Evolutionary conservation across 2,888 invertebrate species (phyloP), one percentile per base, ranked within the genome.

Genomic region (Luperina testacea): DNA sequence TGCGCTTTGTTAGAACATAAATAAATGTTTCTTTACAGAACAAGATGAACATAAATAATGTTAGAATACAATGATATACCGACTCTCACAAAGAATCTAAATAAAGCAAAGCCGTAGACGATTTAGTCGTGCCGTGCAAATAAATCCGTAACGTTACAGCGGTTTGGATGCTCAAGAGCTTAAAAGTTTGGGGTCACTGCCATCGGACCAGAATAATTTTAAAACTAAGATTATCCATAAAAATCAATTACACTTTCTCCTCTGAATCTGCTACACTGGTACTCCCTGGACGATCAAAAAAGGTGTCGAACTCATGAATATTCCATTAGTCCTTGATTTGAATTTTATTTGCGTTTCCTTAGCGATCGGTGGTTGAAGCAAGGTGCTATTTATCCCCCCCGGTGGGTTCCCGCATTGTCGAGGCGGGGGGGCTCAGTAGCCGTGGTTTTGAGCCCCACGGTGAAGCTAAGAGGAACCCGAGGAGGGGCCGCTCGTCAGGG

Each of bases 231-330:
- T 69, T 42, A 84, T 63, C 51, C 32, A 59, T 17, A 83, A 77
- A 82, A 83, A 83, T 67, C 64, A 65, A 70, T 83, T n/a, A 65
- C 17, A 59, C 20, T 57, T 76, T 71, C 38, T 71, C 63, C 17
- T 68, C 74, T 73, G 67, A 75, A 84, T 84, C 87, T 83, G 78
- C 87, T 87, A 84, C 83, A 76, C 70, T 51, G 65, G 63, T 72
- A 71, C 51, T 73, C 65, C 63, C 59, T 32, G 51, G 69, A 59
- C 70, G 79, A 88, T 80, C 78, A 72, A 69, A 78, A 82, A 75
- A 86, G 77, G 86, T 86, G 88, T 67, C 78, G 86, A 65, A 8
- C 69, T 83, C 72, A 83, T 87, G 71, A 87, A 87, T 83, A 83
- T 83, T 86, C 87, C 57, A 87, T 83, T 86, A 77, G 63, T 71